phyloP scores from a whole-genome alignment of 2,797 vertebrate genomes.

The Toxotes lorentzi region DNA sequence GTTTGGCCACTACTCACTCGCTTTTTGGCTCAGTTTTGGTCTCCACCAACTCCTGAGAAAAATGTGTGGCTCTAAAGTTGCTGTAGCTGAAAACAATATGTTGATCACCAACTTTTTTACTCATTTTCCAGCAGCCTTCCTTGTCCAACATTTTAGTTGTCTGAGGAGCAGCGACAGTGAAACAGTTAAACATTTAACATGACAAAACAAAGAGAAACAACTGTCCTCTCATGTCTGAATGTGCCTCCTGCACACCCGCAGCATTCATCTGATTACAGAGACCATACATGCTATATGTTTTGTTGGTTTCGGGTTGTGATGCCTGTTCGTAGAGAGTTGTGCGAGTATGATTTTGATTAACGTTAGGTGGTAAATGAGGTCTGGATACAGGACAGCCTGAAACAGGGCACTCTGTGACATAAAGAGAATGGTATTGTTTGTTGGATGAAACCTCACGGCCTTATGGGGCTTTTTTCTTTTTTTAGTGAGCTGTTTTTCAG shows the following conservation, averaged over 20 bases:
- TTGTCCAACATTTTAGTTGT: too few relatives aligned
- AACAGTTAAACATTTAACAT: too few relatives aligned
- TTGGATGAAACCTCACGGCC: conserved; percentile 44
- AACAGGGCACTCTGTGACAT: conserved; percentile 32
- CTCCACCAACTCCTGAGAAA: neutral
- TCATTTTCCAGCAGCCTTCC: too few relatives aligned
- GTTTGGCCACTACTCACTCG: neutral
- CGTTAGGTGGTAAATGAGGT: conserved; percentile 40
- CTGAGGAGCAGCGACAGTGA: too few relatives aligned
- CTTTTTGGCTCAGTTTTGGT: neutral
- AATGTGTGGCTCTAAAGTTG: neutral
- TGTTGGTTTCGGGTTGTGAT: neutral
- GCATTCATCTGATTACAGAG: conserved; percentile 42
- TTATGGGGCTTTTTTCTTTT: neutral
- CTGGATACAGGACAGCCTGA: conserved; percentile 29
- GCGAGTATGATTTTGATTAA: conserved; percentile 45
- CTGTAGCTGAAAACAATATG: neutral
- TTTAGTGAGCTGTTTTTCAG: conserved; percentile 7
- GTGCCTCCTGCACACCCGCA: neutral
- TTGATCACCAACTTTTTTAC: neutral
- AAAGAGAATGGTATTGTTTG: conserved; percentile 53
- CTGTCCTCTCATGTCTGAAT: conserved; percentile 55
- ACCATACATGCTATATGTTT: conserved; percentile 24
- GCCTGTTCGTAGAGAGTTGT: conserved; percentile 27
- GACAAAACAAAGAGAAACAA: conserved; percentile 35